Evolutionary conservation across 2,888 invertebrate species (phyloP), one percentile per base, ranked within the genome.

Genomic region (Watsonalla binaria): DNA sequence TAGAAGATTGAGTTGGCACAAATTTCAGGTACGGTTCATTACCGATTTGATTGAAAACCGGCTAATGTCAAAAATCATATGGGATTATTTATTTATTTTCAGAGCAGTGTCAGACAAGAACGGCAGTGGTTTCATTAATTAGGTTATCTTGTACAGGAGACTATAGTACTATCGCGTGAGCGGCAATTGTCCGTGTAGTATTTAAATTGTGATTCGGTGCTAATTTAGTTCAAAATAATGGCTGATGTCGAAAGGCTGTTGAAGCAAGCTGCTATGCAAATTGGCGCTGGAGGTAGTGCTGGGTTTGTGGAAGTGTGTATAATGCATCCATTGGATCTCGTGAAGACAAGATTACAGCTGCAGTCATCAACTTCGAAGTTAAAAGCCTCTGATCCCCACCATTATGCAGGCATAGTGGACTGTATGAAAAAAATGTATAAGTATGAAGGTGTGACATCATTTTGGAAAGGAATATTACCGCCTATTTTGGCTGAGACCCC

Each of bases 401-500:
- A 93, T 72, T 97, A 96, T 80, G 92, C 89, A 66, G 97, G 97
- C 9, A 93, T 98, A 54, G 90, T 93, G 46, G 98, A 98, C 77
- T 98, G 98, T 80, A 94, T 98, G 85, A 92, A 88, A 60, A 97
- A 97, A 91, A 98, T 98, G 95, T 96, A 96, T 73, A 92, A 84
- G 67, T 91, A 93, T 65, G 98, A 98, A 92, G 98, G 98, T 2
- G 60, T 96, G 9, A 89, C 93, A 51, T 95, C 97, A 8, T 97
- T 95, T 82, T 98, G 97, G 95, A 97, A 98, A 91, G 98, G 98
- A 58, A 96, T 98, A 63, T 68, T 98, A 62, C 98, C 98, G 6
- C 98, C 98, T 6, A 95, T 98, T 66, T 81, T 98, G 58, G 98
- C 97, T 7, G 98, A 98, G 90, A 98, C 98, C 0, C 98, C 98